These are phyloP conservation scores for Varanus salvator DNA, from an alignment of 2,113 vertebrate genomes.

Conservation along the genomic window DNA sequence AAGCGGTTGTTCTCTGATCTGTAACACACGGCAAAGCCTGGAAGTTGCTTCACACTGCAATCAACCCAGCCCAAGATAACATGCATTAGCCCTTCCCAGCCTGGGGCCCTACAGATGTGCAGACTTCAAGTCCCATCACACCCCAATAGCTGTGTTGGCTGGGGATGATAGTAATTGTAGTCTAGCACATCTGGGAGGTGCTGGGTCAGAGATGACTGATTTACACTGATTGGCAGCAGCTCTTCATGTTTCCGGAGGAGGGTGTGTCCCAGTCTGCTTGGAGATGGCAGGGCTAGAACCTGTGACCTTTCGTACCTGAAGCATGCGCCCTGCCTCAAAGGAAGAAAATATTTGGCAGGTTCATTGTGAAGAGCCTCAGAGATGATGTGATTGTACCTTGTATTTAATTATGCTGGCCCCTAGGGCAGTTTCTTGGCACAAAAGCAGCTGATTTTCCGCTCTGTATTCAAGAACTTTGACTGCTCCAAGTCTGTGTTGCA, in stretches of 20 bases:
- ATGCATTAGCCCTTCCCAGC: no score
- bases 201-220: no score
- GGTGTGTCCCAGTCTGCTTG: background rate
- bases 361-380: background rate
- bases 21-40: background rate
- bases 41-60: background rate
- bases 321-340: background rate
- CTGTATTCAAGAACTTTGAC: constrained; percentile 39
- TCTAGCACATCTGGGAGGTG: no score
- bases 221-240: background rate
- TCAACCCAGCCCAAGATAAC: background rate
- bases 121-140: no score
- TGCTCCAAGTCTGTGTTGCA: constrained; percentile 26
- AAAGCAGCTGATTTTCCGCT: constrained; percentile 22
- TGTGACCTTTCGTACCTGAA: background rate
- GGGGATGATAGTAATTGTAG: no score
- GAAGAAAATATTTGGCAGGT: background rate
- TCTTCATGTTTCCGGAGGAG: background rate
- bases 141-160: no score
- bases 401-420: constrained; percentile 29
- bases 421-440: constrained; percentile 23
- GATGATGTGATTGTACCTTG: background rate
- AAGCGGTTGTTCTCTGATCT: background rate
- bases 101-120: no score
- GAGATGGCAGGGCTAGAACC: background rate